phyloP scores from a whole-genome alignment of 1,140 invertebrate genomes.

The Nebria ingens region DNA sequence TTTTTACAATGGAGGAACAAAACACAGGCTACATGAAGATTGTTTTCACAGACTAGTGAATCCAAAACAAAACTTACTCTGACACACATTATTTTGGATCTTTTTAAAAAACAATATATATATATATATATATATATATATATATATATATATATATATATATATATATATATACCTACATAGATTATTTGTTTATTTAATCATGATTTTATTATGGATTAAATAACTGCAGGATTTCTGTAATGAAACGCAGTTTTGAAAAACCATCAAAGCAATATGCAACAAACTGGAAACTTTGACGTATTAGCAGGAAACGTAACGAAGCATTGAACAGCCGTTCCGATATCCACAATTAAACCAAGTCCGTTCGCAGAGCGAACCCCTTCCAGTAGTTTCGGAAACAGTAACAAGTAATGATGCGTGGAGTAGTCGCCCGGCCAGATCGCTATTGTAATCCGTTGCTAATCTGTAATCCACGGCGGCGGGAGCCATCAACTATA shows the following conservation, averaged over 20 bases:
- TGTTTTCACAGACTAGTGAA: background rate
- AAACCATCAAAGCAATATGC: no score
- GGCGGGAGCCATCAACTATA: background rate
- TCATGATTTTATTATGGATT: no score
- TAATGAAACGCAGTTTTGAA: no score
- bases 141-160: no score
- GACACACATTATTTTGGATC: no score
- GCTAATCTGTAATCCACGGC: background rate
- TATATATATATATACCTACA: no score
- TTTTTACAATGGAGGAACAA: background rate
- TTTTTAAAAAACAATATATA: no score
- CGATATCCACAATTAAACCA: background rate
- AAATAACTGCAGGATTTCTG: no score
- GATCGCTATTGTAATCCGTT: background rate
- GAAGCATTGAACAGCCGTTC: background rate
- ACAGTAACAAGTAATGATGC: background rate
- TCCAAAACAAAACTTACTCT: no score
- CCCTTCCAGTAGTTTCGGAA: no score
- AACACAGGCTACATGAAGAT: background rate
- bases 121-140: conserved; percentile 1
- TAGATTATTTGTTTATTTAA: no score
- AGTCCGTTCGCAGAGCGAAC: background rate
- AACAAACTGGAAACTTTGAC: background rate
- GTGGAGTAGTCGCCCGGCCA: background rate
- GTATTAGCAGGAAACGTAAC: background rate